Base-by-base conservation (phyloP, 2,113 vertebrate species). In the Hymenochirus boettgeri region DNA sequence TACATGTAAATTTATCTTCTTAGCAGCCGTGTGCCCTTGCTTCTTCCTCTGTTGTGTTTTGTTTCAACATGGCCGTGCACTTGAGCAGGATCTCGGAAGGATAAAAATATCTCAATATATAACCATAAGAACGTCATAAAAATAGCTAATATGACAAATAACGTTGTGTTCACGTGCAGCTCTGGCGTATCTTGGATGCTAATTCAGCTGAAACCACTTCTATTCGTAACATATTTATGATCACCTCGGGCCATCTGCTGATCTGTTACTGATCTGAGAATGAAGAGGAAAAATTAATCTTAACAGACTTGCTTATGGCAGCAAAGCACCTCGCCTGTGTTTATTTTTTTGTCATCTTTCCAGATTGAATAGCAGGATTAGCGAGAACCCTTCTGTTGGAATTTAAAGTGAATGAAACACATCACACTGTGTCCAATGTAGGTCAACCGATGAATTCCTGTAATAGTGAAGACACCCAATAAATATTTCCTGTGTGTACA, bases 211-310 rank as follows among this genome's bases (percentile, higher is more conserved):
- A 73, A 58, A 29, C 54, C 53, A 21, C 69, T 79, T 77, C 47
- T 35, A 61, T 56, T 52, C 24, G 50, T 69, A 71, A 53, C 63
- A 63, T 79, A 80, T 78, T 81, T 78, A 73, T 81, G 76, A 79
- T 70, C 73, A 78, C 77, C 74, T 75, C 69, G 65, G 74, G 76
- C 73, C 69, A 76, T 77, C 71, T 79, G 73, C 61, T 77, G 65
- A 77, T 79, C 62, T 58, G 51, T 71, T 69, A 72, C 61, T 12
- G 21, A 50, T 74, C 74, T 64, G 72, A 70, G 58, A 75, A 71
- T 51, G 35, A 72, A 74, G 65, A 39, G 73, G 73, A 73, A 71
- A 71, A 65, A 74, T 25, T 74, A 45, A 70, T 54, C 47, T 62
- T 75, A 48, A 58, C 55, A 75, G 63, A 35, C 25, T 42, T 52